phyloP scores from a whole-genome alignment of 2,113 vertebrate species.

The Thymallus thymallus region DNA sequence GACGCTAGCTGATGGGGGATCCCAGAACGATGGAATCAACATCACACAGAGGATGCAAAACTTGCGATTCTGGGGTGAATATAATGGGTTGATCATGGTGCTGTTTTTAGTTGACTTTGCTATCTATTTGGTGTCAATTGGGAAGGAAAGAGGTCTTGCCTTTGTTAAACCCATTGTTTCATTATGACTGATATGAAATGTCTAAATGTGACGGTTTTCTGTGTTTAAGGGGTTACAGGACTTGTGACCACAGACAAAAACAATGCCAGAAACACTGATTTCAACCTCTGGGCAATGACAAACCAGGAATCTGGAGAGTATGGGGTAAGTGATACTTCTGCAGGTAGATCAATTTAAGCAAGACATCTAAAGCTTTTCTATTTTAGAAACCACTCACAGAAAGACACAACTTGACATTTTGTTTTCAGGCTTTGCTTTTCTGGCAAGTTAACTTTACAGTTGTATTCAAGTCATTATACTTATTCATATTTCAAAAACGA shows the following conservation, averaged over 20 bases:
- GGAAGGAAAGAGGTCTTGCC: neutral
- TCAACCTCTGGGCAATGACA: constrained; percentile 92
- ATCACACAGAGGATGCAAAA: constrained; percentile 90
- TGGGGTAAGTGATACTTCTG: constrained; percentile 73
- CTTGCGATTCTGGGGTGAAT: constrained; percentile 85
- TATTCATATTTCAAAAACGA: neutral
- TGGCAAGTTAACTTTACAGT: neutral
- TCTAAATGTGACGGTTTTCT: constrained; percentile 13
- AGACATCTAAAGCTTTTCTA: neutral
- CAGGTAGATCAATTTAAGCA: neutral
- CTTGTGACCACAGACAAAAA: constrained; percentile 89
- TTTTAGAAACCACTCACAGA: neutral
- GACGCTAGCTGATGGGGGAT: constrained; percentile 85
- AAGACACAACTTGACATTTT: neutral
- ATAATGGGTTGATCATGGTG: no score
- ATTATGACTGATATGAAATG: neutral
- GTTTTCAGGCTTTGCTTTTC: neutral
- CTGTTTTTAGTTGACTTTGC: no score
- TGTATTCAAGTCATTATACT: neutral
- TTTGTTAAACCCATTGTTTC: neutral
- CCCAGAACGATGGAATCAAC: constrained; percentile 84
- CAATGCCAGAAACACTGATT: constrained; percentile 89
- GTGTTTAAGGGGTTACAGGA: constrained; percentile 86
- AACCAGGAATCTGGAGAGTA: constrained; percentile 85
- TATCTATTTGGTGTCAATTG: neutral